Evolutionary conservation across 2,888 invertebrate species (phyloP).

Genomic region (Acrocera orbiculus): DNA sequence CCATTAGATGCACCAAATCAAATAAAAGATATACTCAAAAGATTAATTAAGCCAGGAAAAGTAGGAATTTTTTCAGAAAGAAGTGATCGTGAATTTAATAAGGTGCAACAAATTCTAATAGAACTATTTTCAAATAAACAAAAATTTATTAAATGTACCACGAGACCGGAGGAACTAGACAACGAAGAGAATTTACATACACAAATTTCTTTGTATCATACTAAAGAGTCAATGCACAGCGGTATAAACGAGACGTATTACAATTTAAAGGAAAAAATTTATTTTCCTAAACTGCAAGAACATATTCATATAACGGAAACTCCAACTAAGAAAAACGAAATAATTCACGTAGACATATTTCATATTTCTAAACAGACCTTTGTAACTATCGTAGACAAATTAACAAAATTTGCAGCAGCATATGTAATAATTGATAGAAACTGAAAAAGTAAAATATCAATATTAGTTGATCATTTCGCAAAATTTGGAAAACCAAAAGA

Average conservation of each 20-base stretch:
- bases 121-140: too few species aligned
- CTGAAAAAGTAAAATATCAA: constrained; percentile 9
- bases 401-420: constrained; percentile 11
- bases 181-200: not conserved
- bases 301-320: constrained; percentile 1
- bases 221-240: constrained; percentile 5
- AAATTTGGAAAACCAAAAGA: constrained; percentile 9
- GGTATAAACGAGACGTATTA: constrained; percentile 5
- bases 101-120: too few species aligned
- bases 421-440: constrained; percentile 10
- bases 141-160: too few species aligned
- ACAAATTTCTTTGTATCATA: not conserved
- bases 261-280: constrained; percentile 3
- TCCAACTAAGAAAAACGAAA: not conserved
- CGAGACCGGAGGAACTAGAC: too few species aligned
- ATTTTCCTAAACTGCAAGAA: not conserved
- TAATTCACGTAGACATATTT: constrained; percentile 1
- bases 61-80: too few species aligned
- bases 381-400: constrained; percentile 10
- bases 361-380: constrained; percentile 3
- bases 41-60: too few species aligned
- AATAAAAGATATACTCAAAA: too few species aligned
- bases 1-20: too few species aligned
- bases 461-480: constrained; percentile 8
- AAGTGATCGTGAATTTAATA: too few species aligned